Base-by-base conservation (phyloP, 2,888 invertebrate genomes). In the Diarsia rubi region DNA sequence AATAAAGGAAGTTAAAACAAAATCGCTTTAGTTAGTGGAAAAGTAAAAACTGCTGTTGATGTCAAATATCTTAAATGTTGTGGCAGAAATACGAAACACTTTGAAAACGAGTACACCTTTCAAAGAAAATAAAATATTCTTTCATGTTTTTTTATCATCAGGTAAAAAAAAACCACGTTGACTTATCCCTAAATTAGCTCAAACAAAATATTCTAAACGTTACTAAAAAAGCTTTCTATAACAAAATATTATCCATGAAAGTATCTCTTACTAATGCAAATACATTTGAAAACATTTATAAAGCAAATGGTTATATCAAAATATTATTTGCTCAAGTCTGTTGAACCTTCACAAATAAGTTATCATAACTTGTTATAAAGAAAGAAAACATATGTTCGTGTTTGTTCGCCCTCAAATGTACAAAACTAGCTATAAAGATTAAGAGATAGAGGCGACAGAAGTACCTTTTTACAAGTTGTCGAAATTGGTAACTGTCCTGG, bases 281-380 rank as follows among this genome's bases (percentile, higher is more conserved):
- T 73, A 88, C 60, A 76, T 89, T 86, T 74, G 75, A 79, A 81
- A 83, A 85, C 85, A 88, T 89, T 91, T 91, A 90, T 84, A 86
- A 88, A 81, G 85, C 84, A 90, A 91, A 91, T 90, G 88, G 89
- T 84, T 86, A 87, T 92, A 92, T 91, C 90, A 90, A 89, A 87
- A 89, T 91, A 88, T 91, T 93, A 91, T 93, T 93, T 91, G 86
- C 90, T 80, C 89, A 90, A 90, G 92, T 90, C 92, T 92, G 88
- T 89, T 91, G 90, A 90, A 91, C 89, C 91, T 89, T 92, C 87
- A 88, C 92, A 93, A 94, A 93, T 93, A 93, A 91, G 91, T 91
- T 93, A 93, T 93, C 91, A 92, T 94, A 93, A 92, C 91, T 92
- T 93, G 92, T 91, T 92, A 94, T 90, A 88, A 84, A 86, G 86